Evolutionary conservation across 2,888 invertebrate species (phyloP), one percentile per base, ranked within the genome.

Genomic region (Vesta saturnalis): DNA sequence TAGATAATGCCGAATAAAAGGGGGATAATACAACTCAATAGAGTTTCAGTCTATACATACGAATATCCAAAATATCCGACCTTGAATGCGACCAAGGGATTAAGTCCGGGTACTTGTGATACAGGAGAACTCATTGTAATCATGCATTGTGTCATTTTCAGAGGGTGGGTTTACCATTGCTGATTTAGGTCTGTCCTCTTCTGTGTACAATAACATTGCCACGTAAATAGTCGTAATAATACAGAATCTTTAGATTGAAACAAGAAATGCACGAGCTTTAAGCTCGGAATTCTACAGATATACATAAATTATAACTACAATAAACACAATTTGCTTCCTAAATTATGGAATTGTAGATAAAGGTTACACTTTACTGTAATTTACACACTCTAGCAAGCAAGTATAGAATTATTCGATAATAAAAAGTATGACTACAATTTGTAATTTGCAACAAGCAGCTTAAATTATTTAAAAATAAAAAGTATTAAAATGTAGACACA

Each of bases 81-180:
- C 78, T 79, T 78, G 78, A 78, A 78, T 80, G 73, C 76, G 74
- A 70, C 72, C 72, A 73, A 57, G 74, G 80, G 81, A 81, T 81
- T 81, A 81, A 73, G 76, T 73, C 76, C 75, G 75, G 78, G 78
- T 79, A 80, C 79, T 79, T 75, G 73, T 77, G 74, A 77, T 75
- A 74, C 71, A 72, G 67, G 72, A 73, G 72, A 70, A 43, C 56
- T 64, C 65, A 72, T 71, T 72, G 72, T 73, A 63, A 58, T 54
- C 71, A 64, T 70, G 72, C 76, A 81, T 81, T 81, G 81, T 81
- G 81, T 81, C 81, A 80, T 77, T 80, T 80, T 75, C 80, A 80
- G 78, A 76, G 77, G 80, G 80, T 80, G 76, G 72, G 75, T 72
- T 75, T 76, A 74, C 77, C 80, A 77, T 78, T 78, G 78, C 78